Conservation (phyloP, 2,797 vertebrate genomes). For the Schizopygopsis pylzovi region DNA sequence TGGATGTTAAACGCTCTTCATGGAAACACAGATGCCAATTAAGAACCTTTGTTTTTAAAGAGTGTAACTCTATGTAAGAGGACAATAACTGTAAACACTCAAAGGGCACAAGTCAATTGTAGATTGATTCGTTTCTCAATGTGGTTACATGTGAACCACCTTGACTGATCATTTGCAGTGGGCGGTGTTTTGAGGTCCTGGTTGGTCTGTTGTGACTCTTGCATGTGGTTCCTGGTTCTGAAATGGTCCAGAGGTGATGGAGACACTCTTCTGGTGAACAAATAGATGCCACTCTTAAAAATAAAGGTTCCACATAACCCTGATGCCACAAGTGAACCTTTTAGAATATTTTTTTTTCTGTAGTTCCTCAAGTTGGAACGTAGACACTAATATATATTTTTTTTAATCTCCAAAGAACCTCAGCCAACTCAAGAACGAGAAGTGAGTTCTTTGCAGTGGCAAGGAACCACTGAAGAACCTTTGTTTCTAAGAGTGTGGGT, state of each 20-base stretch:
- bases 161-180: not conserved
- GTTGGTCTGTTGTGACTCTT: slow-evolving; percentile 9
- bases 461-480: slow-evolving; percentile 27
- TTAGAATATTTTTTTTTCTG: not conserved
- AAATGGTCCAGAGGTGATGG: slow-evolving; percentile 32
- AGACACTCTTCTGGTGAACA: slow-evolving; percentile 28
- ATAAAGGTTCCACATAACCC: slow-evolving; percentile 34
- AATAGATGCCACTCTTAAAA: slow-evolving; percentile 40
- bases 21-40: not conserved
- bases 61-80: not conserved
- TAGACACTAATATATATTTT: not conserved
- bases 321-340: slow-evolving; percentile 11
- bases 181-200: not conserved
- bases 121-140: not conserved
- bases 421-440: slow-evolving; percentile 12
- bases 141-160: not conserved
- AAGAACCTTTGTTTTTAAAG: not conserved
- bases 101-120: slow-evolving; percentile 3
- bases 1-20: not conserved
- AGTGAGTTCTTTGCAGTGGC: not conserved
- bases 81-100: slow-evolving; percentile 6
- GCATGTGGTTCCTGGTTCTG: slow-evolving; percentile 24
- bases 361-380: not conserved
- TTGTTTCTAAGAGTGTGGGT: slow-evolving; percentile 33
- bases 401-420: not conserved